Conservation (phyloP, 2,113 vertebrate genomes). For the Erythrocercus mccallii region DNA sequence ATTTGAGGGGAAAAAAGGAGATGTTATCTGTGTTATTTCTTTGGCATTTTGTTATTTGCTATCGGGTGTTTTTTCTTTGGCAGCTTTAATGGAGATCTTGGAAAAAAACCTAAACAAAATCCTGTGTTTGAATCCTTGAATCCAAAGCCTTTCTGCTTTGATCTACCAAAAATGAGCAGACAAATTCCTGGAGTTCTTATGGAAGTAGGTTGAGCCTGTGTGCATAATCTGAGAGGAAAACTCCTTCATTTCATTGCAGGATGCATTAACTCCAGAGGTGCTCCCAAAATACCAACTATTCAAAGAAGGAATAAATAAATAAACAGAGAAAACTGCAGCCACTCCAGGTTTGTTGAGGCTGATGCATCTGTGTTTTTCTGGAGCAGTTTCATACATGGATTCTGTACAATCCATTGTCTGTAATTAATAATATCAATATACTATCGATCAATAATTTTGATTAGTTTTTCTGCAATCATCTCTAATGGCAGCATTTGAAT, state of each 20-base stretch:
- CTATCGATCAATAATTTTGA: neutral
- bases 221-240: neutral
- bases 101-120: neutral
- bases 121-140: neutral
- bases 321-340: neutral
- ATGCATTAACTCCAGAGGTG: neutral
- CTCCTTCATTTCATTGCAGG: neutral
- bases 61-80: neutral
- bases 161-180: neutral
- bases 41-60: neutral
- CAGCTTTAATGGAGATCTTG: neutral
- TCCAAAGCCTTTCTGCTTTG: neutral
- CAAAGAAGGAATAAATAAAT: neutral
- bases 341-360: neutral
- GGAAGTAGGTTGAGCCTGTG: neutral
- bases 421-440: neutral
- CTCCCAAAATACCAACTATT: neutral
- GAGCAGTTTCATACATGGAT: accelerated
- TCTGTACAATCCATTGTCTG: neutral
- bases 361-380: neutral
- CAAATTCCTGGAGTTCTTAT: neutral
- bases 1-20: neutral
- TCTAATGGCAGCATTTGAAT: neutral
- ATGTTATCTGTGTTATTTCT: neutral
- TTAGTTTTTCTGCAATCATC: neutral